Evolutionary conservation across 1,140 invertebrate species (phyloP).

Genomic region (Cydia splendana): DNA sequence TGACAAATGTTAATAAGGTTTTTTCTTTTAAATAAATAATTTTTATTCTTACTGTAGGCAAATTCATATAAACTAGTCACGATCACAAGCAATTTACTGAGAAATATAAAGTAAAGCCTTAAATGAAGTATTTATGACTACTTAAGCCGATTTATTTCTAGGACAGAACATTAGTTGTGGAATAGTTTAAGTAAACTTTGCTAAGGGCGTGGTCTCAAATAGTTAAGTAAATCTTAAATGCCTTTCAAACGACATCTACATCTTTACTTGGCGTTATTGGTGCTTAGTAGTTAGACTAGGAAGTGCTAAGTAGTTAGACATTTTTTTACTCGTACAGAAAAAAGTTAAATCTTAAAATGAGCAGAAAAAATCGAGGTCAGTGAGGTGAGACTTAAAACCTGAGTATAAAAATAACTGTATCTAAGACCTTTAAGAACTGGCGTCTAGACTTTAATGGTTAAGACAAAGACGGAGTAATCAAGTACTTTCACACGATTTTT

Average conservation of each 20-base stretch:
- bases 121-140: neutral
- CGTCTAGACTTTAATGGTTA: neutral
- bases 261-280: neutral
- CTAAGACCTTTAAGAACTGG: neutral
- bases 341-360: neutral
- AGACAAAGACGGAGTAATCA: neutral
- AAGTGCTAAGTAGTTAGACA: neutral
- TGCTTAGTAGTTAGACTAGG: neutral
- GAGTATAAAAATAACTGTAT: constrained; percentile 21
- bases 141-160: neutral
- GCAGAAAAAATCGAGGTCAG: neutral
- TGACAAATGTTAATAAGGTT: too few relatives aligned
- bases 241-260: neutral
- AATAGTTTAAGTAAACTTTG: neutral
- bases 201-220: neutral
- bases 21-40: too few relatives aligned
- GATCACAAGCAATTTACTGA: too few relatives aligned
- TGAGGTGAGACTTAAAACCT: too few relatives aligned
- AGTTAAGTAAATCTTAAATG: constrained; percentile 7
- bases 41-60: too few relatives aligned
- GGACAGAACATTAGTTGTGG: neutral
- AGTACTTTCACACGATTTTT: constrained; percentile 1
- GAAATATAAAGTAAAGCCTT: too few relatives aligned
- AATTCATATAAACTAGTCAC: too few relatives aligned
- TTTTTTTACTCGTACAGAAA: neutral